phyloP scores from a whole-genome alignment of 2,888 invertebrate species.

The Criorhina ranunculi region DNA sequence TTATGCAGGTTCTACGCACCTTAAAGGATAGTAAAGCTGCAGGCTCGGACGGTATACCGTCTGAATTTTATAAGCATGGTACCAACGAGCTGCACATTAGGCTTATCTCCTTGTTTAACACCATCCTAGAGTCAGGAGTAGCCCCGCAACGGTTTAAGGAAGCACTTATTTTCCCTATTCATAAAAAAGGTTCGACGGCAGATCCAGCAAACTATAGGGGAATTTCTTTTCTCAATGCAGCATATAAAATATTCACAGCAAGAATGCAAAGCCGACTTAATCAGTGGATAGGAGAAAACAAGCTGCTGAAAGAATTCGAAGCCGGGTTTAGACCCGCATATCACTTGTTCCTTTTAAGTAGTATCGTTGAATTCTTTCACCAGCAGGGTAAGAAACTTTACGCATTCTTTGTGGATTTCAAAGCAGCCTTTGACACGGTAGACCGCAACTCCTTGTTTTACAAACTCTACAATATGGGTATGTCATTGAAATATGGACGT shows the following conservation, averaged over 20 bases:
- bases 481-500: conserved; percentile 8
- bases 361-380: neutral
- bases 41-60: neutral
- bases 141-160: neutral
- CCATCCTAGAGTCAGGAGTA: conserved; percentile 4
- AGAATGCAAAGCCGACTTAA: neutral
- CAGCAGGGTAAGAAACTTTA: neutral
- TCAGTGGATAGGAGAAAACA: neutral
- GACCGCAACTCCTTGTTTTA: neutral
- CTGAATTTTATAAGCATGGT: conserved; percentile 21
- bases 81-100: too few relatives aligned
- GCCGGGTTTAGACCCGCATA: neutral
- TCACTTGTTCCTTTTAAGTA: neutral
- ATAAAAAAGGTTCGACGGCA: neutral
- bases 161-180: neutral
- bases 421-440: conserved; percentile 13
- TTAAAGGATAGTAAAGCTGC: conserved; percentile 5
- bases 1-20: too few relatives aligned
- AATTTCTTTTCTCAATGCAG: neutral
- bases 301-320: neutral
- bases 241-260: neutral
- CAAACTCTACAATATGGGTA: neutral
- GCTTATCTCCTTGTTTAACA: too few relatives aligned
- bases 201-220: neutral
- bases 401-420: conserved; percentile 21